These are phyloP conservation scores for Pterois miles DNA, from an alignment of 2,797 vertebrate species.

Conservation along the genomic window DNA sequence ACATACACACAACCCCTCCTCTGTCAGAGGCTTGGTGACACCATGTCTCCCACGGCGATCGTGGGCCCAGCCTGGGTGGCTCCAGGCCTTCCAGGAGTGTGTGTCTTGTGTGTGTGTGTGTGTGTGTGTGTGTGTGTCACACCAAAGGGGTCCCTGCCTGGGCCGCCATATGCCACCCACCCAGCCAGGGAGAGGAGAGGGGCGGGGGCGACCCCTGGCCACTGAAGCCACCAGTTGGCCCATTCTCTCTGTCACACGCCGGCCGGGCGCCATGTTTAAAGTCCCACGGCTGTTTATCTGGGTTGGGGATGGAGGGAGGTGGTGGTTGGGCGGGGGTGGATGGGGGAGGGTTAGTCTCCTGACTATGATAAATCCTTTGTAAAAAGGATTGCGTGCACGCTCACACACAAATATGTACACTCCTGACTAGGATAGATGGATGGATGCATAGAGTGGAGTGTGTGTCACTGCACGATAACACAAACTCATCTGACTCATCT, in stretches of 20 bases:
- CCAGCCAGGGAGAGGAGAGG: constrained; percentile 63
- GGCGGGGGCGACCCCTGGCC: constrained; percentile 74
- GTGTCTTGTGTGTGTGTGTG: constrained; percentile 62
- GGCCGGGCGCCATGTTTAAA: constrained; percentile 80
- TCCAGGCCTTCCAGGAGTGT: constrained; percentile 81
- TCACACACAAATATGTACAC: constrained; percentile 16
- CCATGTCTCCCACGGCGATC: constrained; percentile 80
- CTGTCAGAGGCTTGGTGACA: constrained; percentile 77
- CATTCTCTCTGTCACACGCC: constrained; percentile 82
- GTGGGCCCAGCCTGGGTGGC: constrained; percentile 81
- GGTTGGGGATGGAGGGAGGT: constrained; percentile 58
- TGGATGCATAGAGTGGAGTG: constrained; percentile 1
- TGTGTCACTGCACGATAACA: background rate
- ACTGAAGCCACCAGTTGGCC: constrained; percentile 82
- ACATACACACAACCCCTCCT: constrained; percentile 70
- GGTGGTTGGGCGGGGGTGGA: constrained; percentile 17
- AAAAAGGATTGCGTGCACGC: constrained; percentile 29
- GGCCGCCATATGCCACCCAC: constrained; percentile 83
- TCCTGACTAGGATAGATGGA: constrained; percentile 6
- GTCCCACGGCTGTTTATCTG: constrained; percentile 79
- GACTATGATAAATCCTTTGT: constrained; percentile 40
- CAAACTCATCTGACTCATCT: background rate
- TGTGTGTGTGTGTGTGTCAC: constrained; percentile 64
- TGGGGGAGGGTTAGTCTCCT: constrained; percentile 30
- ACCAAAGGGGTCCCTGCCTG: constrained; percentile 78